Percentiles rank a stretch among this genome's conserved stretches.
Evolutionary conservation across 2,888 invertebrate genomes (phyloP).

Genomic region (Phortica okadai): DNA sequence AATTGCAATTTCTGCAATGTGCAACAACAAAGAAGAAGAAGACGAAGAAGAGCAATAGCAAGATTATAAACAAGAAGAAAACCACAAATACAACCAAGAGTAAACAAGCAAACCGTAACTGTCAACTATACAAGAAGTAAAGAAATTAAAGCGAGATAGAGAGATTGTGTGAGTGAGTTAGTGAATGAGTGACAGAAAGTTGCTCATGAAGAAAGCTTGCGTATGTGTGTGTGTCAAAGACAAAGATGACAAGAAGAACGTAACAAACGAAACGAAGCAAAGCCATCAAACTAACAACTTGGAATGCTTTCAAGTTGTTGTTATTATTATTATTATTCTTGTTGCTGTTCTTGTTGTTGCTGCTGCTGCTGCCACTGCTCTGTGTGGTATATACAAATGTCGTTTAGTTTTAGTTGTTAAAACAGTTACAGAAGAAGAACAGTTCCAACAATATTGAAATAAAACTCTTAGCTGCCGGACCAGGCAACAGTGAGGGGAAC

Average conservation of each 20-base stretch:
- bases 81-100: neutral
- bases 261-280: neutral
- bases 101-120: neutral
- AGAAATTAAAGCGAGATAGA: neutral
- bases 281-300: slow-evolving; percentile 16
- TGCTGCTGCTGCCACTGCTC: no score
- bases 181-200: neutral
- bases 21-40: neutral
- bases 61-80: neutral
- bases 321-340: slow-evolving; percentile 4
- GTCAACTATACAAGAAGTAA: neutral
- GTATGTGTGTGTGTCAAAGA: neutral
- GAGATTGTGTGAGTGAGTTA: neutral
- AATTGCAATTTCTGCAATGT: neutral
- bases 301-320: neutral
- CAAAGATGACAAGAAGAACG: neutral
- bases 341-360: neutral
- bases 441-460: slow-evolving; percentile 15
- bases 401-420: neutral
- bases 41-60: neutral
- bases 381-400: no score
- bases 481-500: no score
- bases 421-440: slow-evolving; percentile 15
- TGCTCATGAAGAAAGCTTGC: no score
- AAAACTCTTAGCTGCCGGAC: neutral